Evolutionary conservation across 2,888 invertebrate species (phyloP), one percentile per base, ranked within the genome.

Genomic region (Disparrhopalites patrizii): DNA sequence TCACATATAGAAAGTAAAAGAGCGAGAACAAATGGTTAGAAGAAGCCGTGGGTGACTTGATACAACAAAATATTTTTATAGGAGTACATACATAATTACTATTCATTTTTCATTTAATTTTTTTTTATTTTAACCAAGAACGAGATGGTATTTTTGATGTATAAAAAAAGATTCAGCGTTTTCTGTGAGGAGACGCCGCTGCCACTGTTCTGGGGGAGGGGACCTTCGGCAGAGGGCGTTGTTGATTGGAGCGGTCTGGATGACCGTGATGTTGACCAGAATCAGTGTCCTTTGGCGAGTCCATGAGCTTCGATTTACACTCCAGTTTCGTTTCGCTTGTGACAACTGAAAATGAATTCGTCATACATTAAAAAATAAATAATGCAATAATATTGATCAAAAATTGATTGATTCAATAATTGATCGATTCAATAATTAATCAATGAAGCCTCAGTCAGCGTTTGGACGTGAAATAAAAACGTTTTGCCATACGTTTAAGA

Each of bases 221-320:
- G 3, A 36, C 33, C 27, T 33, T 62, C 5, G 62, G 30, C 2
- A 7, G 38, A 7, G 30, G 20, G 15, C 60, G n/a, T 47, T 28
- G 60, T 31, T 47, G 20, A 3, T n/a, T 3, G n/a, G 30, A 18
- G 15, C 60, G n/a, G 28, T 28, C 47, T 31, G 47, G 20, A 3
- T n/a, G 7, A 23, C 28, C 28, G n/a, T 7, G 27, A 5, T 27
- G 3, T 28, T 60, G 15, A 8, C 30, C 18, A n/a, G 43, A 47
- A 25, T 60, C 30, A 55, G 55, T 55, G 15, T 13, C 52, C 28
- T 52, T 52, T 3, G 62, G 25, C 8, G 28, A 10, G 3, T 31
- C 62, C 25, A 64, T 15, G 15, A 64, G 47, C 50, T 64, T 64
- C 8, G 57, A 57, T 25, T 57, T 43, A 28, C 56, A 56, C 55